Evolutionary conservation across 2,113 vertebrate genomes (phyloP).

Genomic region (Rafetus swinhoei): DNA sequence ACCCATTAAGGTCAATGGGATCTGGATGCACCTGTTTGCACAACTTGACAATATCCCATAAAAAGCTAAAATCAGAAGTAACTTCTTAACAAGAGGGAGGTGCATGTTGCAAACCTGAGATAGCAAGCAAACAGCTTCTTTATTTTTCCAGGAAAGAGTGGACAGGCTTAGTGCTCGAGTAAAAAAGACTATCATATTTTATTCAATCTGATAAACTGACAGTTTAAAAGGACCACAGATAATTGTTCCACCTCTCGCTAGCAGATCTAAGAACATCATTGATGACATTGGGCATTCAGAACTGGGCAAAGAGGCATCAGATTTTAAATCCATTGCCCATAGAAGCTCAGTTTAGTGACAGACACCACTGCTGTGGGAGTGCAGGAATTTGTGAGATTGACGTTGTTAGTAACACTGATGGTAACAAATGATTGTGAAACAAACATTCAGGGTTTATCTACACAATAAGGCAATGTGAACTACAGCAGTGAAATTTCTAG

Average conservation of each 20-base stretch:
- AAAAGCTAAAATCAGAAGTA: not conserved
- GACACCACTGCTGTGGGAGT: conserved; percentile 43
- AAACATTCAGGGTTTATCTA: conserved; percentile 9
- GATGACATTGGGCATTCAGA: conserved; percentile 26
- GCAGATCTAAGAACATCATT: conserved; percentile 23
- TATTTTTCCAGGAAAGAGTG: conserved; percentile 31
- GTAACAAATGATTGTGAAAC: conserved; percentile 52
- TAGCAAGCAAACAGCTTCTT: conserved; percentile 2
- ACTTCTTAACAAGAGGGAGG: not conserved
- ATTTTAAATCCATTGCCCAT: conserved; percentile 53
- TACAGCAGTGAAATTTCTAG: not conserved
- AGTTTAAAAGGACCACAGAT: conserved; percentile 45
- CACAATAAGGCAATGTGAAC: not conserved
- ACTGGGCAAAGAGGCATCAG: conserved; percentile 43
- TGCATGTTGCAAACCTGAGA: not conserved
- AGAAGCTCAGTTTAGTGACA: not conserved
- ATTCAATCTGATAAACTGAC: conserved; percentile 43
- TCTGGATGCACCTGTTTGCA: not conserved
- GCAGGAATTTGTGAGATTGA: not conserved
- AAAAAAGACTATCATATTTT: conserved; percentile 33
- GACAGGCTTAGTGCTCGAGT: conserved; percentile 38
- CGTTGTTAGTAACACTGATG: conserved; percentile 52
- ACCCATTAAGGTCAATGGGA: not conserved
- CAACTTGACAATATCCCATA: not conserved
- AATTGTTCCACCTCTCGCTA: conserved; percentile 49